Evolutionary conservation across 2,797 vertebrate genomes (phyloP).

Genomic region (Hypotaenidia okinawae): DNA sequence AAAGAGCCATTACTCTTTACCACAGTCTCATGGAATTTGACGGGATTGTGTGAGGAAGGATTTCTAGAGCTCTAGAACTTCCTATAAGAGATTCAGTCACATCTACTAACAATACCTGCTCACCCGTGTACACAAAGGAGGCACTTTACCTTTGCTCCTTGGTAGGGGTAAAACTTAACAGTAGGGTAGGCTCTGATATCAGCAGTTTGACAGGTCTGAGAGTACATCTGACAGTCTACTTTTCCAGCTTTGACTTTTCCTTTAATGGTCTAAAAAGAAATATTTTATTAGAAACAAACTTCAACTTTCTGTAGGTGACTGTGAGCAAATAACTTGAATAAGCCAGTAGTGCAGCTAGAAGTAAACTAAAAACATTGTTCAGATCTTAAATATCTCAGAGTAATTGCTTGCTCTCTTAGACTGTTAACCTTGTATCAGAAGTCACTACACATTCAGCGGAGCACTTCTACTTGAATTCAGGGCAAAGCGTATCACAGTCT

Average conservation of each 20-base stretch:
- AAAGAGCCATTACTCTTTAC: neutral
- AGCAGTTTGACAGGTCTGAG: slow-evolving; percentile 87
- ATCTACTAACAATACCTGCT: neutral
- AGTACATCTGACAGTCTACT: slow-evolving; percentile 91
- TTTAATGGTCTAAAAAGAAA: slow-evolving; percentile 83
- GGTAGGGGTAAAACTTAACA: slow-evolving; percentile 87
- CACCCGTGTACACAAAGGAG: neutral
- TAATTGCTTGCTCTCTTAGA: neutral
- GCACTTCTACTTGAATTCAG: neutral
- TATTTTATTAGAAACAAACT: neutral
- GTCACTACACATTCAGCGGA: accelerated
- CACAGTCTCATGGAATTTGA: neutral
- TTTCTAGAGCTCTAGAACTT: neutral
- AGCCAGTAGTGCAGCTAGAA: neutral
- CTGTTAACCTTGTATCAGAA: neutral
- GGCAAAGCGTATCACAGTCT: neutral
- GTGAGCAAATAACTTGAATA: neutral
- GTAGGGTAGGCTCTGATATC: slow-evolving; percentile 92
- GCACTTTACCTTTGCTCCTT: slow-evolving; percentile 82
- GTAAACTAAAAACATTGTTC: neutral
- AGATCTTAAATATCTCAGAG: neutral
- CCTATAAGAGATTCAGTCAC: neutral
- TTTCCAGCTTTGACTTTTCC: slow-evolving; percentile 92
- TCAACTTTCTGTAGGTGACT: neutral
- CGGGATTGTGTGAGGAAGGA: accelerated